A percentile compares a stretch with the other conserved stretches of the same genome.
phyloP scores from a whole-genome alignment of 2,797 vertebrate genomes.

The Sphaeramia orbicularis region DNA sequence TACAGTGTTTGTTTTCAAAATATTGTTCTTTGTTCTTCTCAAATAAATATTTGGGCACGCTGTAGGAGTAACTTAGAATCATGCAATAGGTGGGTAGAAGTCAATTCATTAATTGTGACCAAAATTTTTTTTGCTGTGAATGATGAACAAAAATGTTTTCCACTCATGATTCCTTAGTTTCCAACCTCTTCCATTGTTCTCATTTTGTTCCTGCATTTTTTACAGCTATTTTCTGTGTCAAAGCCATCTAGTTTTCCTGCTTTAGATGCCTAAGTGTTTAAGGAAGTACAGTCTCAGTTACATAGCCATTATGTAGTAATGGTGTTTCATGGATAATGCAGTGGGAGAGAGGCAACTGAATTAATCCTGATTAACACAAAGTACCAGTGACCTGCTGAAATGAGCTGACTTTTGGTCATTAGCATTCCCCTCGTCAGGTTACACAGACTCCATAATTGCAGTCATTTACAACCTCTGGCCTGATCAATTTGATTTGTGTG shows the following conservation, averaged over 20 bases:
- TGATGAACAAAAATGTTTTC: background rate
- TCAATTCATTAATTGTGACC: background rate
- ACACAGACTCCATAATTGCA: slow-evolving; percentile 42
- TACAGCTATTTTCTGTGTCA: slow-evolving; percentile 1
- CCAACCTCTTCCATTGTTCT: background rate
- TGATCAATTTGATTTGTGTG: slow-evolving; percentile 27
- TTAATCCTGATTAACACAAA: slow-evolving; percentile 23
- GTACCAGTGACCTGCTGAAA: slow-evolving; percentile 13
- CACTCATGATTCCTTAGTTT: slow-evolving; percentile 7
- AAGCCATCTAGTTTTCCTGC: slow-evolving; percentile 15
- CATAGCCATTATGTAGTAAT: slow-evolving; percentile 53
- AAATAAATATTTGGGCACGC: no score
- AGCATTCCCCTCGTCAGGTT: slow-evolving; percentile 32
- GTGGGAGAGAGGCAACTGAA: slow-evolving; percentile 20
- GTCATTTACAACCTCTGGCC: slow-evolving; percentile 38
- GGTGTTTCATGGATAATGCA: slow-evolving; percentile 22
- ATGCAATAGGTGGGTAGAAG: slow-evolving; percentile 5
- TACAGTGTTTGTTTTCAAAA: no score
- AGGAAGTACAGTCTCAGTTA: slow-evolving; percentile 62
- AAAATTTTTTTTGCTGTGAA: background rate
- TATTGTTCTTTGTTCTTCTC: no score
- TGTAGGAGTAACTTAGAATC: slow-evolving; percentile 12
- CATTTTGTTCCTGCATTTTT: slow-evolving; percentile 13
- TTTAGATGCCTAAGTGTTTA: slow-evolving; percentile 43
- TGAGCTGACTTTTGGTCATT: slow-evolving; percentile 37